Percentiles rank a stretch among this genome's conserved stretches.
phyloP scores from a whole-genome alignment of 2,888 invertebrate genomes.

The Netelia melanura region DNA sequence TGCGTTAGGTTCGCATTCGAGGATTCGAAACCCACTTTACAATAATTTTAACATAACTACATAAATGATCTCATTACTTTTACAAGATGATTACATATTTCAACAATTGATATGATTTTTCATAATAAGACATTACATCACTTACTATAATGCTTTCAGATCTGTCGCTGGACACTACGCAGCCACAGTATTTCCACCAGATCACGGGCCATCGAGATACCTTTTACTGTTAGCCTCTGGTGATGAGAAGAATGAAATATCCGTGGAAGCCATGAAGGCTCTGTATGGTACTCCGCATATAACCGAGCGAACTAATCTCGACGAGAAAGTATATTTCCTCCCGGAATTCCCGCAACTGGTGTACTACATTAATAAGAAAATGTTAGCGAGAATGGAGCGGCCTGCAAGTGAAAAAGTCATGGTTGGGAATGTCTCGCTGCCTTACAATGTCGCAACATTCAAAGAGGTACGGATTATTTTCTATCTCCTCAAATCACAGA shows the following conservation, averaged over 20 bases:
- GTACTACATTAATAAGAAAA: slow-evolving; percentile 87
- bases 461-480: slow-evolving; percentile 87
- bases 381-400: slow-evolving; percentile 77
- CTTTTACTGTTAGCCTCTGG: slow-evolving; percentile 93
- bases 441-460: slow-evolving; percentile 90
- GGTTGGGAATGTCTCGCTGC: slow-evolving; percentile 89
- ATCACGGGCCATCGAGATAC: slow-evolving; percentile 93
- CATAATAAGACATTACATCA: no score
- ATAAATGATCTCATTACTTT: no score
- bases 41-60: no score
- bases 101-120: no score
- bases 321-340: slow-evolving; percentile 85
- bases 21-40: neutral
- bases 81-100: no score
- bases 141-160: slow-evolving; percentile 80
- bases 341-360: slow-evolving; percentile 92
- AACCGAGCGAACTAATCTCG: slow-evolving; percentile 77
- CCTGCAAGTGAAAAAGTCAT: slow-evolving; percentile 86
- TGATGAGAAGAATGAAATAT: slow-evolving; percentile 92
- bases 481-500: no score
- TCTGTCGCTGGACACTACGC: slow-evolving; percentile 94
- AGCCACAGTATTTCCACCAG: slow-evolving; percentile 92
- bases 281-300: slow-evolving; percentile 89
- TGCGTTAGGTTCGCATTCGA: slow-evolving; percentile 82
- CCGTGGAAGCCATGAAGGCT: slow-evolving; percentile 90